A percentile compares a stretch with the other conserved stretches of the same genome.
Conservation (phyloP, 2,888 invertebrate species). For the Ectobius pallidus region DNA sequence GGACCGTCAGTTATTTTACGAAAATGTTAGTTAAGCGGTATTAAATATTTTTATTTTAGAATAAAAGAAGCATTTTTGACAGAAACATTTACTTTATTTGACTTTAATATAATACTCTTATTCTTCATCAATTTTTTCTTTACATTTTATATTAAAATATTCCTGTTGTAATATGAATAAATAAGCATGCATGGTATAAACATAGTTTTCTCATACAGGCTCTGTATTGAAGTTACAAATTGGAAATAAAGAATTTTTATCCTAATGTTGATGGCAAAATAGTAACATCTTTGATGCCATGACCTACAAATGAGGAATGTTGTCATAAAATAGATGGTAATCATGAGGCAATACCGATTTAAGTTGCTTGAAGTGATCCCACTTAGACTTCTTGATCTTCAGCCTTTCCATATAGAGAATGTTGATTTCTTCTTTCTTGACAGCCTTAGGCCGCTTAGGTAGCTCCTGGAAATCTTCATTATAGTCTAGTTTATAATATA, state of each 20-base stretch:
- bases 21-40: neutral
- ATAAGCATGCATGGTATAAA: no score
- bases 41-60: neutral
- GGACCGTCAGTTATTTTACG: neutral
- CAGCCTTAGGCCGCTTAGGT: neutral
- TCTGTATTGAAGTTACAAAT: no score
- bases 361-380: constrained; percentile 42
- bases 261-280: neutral
- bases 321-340: constrained; percentile 43
- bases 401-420: neutral
- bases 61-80: constrained; percentile 11
- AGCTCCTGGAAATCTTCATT: constrained; percentile 15
- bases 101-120: neutral
- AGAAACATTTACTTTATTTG: neutral
- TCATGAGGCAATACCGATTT: constrained; percentile 40
- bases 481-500: constrained; percentile 42
- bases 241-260: neutral
- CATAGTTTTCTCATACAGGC: no score
- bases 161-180: no score
- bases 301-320: constrained; percentile 33
- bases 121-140: no score
- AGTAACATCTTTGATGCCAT: neutral
- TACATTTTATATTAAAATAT: no score
- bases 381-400: constrained; percentile 40
- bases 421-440: neutral